Evolutionary conservation across 2,888 invertebrate species (phyloP).

Genomic region (Chymomyza fuscimana): DNA sequence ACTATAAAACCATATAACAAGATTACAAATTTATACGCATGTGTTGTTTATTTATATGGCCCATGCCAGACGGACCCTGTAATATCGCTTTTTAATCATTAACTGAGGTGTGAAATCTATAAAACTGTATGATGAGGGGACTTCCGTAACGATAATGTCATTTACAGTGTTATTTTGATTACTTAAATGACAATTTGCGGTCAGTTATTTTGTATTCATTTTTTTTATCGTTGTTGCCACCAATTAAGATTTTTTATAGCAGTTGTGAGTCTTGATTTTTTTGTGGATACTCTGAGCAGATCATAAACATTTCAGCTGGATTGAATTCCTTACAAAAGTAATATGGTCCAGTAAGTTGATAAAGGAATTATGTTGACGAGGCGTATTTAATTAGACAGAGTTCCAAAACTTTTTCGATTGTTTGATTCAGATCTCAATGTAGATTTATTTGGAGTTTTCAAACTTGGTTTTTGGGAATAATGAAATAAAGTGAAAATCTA

Average conservation of each 20-base stretch:
- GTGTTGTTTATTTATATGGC: not conserved
- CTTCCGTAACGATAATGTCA: not conserved
- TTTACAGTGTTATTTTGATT: constrained; percentile 11
- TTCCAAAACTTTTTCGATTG: too few relatives aligned
- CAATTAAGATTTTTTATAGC: not conserved
- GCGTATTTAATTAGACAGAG: too few relatives aligned
- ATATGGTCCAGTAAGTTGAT: too few relatives aligned
- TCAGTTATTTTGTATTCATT: constrained; percentile 37
- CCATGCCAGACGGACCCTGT: not conserved
- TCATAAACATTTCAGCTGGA: not conserved
- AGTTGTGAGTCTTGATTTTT: not conserved
- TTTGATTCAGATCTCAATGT: too few relatives aligned
- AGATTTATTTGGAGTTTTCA: too few relatives aligned
- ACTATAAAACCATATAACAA: not conserved
- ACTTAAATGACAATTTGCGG: constrained; percentile 70
- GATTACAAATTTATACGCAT: not conserved
- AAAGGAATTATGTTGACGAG: too few relatives aligned
- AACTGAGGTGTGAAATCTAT: constrained; percentile 3
- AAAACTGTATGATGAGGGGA: not conserved
- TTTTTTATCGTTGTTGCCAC: not conserved
- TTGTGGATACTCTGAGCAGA: not conserved
- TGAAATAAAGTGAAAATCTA: too few relatives aligned
- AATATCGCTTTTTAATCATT: not conserved
- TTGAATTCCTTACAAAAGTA: not conserved
- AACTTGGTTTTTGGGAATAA: too few relatives aligned